A percentile compares a stretch with the other conserved stretches of the same genome.
Conservation (phyloP, 37 sponge, comb jelly and placozoan species). For the Aphrocallistes beatrix region DNA sequence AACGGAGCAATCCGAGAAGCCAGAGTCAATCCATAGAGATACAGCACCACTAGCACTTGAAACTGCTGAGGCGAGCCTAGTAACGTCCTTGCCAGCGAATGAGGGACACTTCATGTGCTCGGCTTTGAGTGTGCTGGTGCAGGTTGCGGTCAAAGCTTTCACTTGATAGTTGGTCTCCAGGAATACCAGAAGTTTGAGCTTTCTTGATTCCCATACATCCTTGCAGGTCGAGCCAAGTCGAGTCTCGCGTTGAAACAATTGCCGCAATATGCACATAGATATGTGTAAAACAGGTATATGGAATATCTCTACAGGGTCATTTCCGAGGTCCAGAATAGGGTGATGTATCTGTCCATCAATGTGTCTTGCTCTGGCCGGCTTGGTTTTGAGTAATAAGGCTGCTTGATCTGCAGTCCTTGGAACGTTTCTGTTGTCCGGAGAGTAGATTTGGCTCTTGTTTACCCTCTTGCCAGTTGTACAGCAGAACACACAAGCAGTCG, state of each 20-base stretch:
- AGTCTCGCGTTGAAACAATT: neutral
- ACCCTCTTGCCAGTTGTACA: neutral
- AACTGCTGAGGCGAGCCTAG: neutral
- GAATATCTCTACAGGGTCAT: neutral
- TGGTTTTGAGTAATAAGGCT: neutral
- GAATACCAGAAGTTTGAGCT: neutral
- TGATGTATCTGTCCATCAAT: neutral
- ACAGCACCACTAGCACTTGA: neutral
- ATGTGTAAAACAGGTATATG: neutral
- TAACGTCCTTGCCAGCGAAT: conserved; percentile 9
- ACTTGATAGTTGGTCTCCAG: neutral
- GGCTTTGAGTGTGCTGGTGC: conserved; percentile 5
- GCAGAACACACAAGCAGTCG: neutral
- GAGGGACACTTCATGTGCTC: neutral
- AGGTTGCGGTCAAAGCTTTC: neutral
- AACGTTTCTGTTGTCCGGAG: neutral
- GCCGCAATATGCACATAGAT: conserved; percentile 1
- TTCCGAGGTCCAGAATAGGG: neutral
- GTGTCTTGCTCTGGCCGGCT: neutral
- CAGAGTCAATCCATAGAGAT: conserved; percentile 3
- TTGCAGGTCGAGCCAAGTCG: neutral
- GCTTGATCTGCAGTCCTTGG: neutral
- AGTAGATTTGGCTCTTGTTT: neutral
- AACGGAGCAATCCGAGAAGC: neutral
- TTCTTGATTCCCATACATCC: conserved; percentile 12